A percentile compares a stretch with the other conserved stretches of the same genome.
Evolutionary conservation across 2,113 vertebrate species (phyloP).

Genomic region (Cryptomyrus ogoouensis): DNA sequence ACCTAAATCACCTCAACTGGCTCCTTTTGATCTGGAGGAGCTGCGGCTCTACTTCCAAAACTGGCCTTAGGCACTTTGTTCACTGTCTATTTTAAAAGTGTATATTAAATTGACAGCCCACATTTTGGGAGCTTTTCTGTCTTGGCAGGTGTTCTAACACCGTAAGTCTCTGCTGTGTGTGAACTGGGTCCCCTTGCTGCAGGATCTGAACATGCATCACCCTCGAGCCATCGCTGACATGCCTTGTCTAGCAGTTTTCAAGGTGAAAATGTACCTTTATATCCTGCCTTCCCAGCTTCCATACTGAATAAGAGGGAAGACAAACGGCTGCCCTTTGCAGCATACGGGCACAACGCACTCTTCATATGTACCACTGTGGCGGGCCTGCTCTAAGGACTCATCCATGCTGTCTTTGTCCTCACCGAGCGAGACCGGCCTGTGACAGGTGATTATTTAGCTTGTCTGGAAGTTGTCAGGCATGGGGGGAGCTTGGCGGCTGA

Average conservation of each 20-base stretch:
- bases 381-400: not conserved
- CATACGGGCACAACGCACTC: not conserved
- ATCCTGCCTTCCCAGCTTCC: not conserved
- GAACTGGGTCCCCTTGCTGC: not conserved
- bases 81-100: not conserved
- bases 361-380: not conserved
- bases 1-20: not conserved
- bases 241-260: not conserved
- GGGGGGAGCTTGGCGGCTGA: not conserved
- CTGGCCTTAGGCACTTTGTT: not conserved
- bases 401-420: not conserved
- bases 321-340: not conserved
- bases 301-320: not conserved
- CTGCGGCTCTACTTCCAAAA: not conserved
- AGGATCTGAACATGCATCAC: not conserved
- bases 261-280: not conserved
- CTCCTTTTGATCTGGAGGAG: not conserved
- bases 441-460: not conserved
- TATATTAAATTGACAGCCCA: not conserved
- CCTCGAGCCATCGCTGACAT: not conserved
- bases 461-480: not conserved
- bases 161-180: not conserved
- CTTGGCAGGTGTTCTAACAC: not conserved
- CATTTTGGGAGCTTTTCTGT: not conserved
- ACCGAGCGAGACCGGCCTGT: not conserved